phyloP scores from a whole-genome alignment of 2,113 vertebrate genomes.

The Rhagologus leucostigma region DNA sequence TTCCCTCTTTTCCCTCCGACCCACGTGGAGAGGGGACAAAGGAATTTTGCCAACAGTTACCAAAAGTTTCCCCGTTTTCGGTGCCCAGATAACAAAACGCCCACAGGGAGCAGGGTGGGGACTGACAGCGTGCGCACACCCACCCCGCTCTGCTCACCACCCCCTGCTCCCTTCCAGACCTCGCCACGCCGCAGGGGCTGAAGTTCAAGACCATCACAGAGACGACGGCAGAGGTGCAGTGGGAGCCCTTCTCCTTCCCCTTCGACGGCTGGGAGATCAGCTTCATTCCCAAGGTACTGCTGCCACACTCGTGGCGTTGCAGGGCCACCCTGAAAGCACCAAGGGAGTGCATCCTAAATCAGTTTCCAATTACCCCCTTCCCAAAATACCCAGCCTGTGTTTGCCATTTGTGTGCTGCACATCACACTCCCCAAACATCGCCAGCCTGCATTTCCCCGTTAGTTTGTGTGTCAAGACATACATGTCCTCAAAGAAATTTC shows the following conservation, averaged over 20 bases:
- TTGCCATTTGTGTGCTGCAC: background rate
- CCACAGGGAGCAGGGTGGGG: background rate
- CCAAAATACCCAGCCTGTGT: background rate
- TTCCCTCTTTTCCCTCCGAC: background rate
- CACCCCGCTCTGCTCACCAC: background rate
- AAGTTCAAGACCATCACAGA: slow-evolving; percentile 94
- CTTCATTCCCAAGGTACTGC: slow-evolving; percentile 94
- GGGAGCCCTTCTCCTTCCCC: slow-evolving; percentile 90
- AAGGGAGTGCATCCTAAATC: fast-evolving
- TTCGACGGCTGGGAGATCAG: slow-evolving; percentile 99
- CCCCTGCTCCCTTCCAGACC: slow-evolving; percentile 79
- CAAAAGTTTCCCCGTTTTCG: background rate
- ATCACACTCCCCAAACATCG: background rate
- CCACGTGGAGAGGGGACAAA: fast-evolving
- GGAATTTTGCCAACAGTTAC: background rate
- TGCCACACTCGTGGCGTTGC: fast-evolving
- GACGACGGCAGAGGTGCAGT: slow-evolving; percentile 93
- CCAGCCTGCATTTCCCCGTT: background rate
- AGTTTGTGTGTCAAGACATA: background rate
- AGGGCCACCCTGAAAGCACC: background rate
- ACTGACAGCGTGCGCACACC: fast-evolving
- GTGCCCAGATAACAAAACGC: background rate
- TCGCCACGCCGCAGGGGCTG: slow-evolving; percentile 88
- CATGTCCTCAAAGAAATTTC: background rate
- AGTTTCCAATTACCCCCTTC: background rate